phyloP scores from a whole-genome alignment of 2,797 vertebrate species.

The Nasua narica region DNA sequence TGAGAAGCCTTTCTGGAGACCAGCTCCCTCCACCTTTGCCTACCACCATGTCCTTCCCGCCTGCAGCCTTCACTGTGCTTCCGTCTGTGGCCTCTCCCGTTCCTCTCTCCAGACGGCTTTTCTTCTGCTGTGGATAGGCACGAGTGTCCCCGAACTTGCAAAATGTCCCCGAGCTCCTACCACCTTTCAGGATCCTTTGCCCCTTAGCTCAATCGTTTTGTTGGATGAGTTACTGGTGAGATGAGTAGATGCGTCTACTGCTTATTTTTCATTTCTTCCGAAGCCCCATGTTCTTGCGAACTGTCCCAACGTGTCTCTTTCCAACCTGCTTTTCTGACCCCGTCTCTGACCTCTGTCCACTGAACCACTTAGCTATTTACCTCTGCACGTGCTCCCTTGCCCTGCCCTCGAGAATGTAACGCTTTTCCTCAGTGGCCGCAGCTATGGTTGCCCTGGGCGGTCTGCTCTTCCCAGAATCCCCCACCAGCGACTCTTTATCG shows the following conservation, averaged over 20 bases:
- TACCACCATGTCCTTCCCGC: fast-evolving
- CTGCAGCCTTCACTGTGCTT: not conserved
- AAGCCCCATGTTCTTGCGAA: not conserved
- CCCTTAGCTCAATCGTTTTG: not conserved
- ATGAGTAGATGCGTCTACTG: not conserved
- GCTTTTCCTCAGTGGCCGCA: not conserved
- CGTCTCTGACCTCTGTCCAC: not conserved
- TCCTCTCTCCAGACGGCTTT: not conserved
- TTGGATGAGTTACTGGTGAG: not conserved
- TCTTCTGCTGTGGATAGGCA: not conserved
- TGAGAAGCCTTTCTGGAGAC: not conserved
- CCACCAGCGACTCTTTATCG: not conserved
- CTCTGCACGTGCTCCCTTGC: not conserved
- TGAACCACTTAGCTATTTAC: not conserved
- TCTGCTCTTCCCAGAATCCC: not conserved
- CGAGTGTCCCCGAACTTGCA: not conserved
- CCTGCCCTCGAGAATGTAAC: not conserved
- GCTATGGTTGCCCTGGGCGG: not conserved
- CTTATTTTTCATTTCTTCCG: not conserved
- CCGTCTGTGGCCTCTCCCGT: not conserved
- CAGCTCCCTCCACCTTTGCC: not conserved
- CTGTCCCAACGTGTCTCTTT: not conserved
- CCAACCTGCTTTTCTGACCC: not conserved
- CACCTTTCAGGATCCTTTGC: not conserved
- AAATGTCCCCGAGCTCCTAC: not conserved